Conservation (phyloP, 2,797 vertebrate genomes). For the Labeo calbasu region DNA sequence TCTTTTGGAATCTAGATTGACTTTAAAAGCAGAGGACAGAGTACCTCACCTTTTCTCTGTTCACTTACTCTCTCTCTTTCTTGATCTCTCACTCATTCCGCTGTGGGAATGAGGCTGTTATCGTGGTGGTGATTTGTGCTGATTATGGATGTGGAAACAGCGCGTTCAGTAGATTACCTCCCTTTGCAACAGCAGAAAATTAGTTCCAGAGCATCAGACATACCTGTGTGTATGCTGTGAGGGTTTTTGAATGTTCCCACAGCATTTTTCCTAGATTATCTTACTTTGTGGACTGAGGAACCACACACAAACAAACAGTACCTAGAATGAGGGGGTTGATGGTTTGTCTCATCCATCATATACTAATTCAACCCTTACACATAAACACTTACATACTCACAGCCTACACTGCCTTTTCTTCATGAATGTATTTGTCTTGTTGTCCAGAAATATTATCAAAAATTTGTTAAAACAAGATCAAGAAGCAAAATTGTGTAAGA, state of each 20-base stretch:
- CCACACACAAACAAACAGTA: slow-evolving; percentile 11
- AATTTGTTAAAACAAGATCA: not conserved
- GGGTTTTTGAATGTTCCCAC: slow-evolving; percentile 33
- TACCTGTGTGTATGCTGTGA: slow-evolving; percentile 37
- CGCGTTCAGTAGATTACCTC: slow-evolving; percentile 35
- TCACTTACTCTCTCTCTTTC: not conserved
- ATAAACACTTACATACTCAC: not conserved
- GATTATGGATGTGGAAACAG: slow-evolving; percentile 35
- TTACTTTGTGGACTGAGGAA: slow-evolving; percentile 29
- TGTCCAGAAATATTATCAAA: not conserved
- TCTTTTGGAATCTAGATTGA: not conserved
- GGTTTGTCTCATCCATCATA: slow-evolving; percentile 20
- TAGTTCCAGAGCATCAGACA: slow-evolving; percentile 54
- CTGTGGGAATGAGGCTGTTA: slow-evolving; percentile 17
- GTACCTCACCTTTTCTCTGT: not conserved
- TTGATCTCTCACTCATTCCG: slow-evolving; percentile 8
- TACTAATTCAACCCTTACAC: slow-evolving; percentile 8
- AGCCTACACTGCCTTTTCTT: not conserved
- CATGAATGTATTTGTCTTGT: not conserved
- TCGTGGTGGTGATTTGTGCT: slow-evolving; percentile 43
- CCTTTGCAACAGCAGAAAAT: slow-evolving; percentile 55
- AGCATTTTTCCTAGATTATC: not conserved
- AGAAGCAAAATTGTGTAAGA: not conserved
- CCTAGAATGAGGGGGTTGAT: slow-evolving; percentile 9
- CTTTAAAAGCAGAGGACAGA: not conserved